Evolutionary conservation across 2,888 invertebrate genomes (phyloP), one percentile per base, ranked within the genome.

Genomic region (Drosophila sordidapex): DNA sequence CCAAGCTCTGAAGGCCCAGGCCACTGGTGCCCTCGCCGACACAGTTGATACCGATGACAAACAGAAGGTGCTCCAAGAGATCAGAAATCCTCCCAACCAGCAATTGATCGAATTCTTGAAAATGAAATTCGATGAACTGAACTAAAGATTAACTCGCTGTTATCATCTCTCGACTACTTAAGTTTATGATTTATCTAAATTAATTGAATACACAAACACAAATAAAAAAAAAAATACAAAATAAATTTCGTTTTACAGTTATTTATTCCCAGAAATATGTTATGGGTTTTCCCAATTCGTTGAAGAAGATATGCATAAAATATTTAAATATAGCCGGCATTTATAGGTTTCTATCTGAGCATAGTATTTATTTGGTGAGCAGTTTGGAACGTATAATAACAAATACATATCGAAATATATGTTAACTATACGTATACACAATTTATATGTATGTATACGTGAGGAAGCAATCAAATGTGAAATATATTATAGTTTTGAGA

Each of bases 31-130:
- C 31, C 66, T 90, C 13, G 74, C 35, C 33, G 80, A 65, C 6
- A 33, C 58, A 18, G 72, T 86, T 0, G 66, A 82, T 21, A 48
- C 84, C 5, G 89, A 90, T 8, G 85, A 86, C 11, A 91, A 91
- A 60, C 89, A 86, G 52, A 82, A 75, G 70, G 61, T 70, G 1
- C 77, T 90, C 36, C 74, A 73, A 2, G 81, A 90, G 46, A 71
- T 91, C 31, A 83, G 86, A 25, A 85, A 88, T 49, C 89, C 89
- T 18, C 43, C 59, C 15, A 81, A 89, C 43, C 48, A 59, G 0
- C 79, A 87, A 31, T 53, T 91, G 64, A 81, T 71, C 40, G 81
- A 82, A 31, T 91, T 73, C 68, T 70, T 91, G 71, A 82, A 82
- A 40, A 72, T 76, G 75, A 91, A 90, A 70, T 87, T 78, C 60